Conservation (phyloP, 2,888 invertebrate genomes). For the Ophion costatus region DNA sequence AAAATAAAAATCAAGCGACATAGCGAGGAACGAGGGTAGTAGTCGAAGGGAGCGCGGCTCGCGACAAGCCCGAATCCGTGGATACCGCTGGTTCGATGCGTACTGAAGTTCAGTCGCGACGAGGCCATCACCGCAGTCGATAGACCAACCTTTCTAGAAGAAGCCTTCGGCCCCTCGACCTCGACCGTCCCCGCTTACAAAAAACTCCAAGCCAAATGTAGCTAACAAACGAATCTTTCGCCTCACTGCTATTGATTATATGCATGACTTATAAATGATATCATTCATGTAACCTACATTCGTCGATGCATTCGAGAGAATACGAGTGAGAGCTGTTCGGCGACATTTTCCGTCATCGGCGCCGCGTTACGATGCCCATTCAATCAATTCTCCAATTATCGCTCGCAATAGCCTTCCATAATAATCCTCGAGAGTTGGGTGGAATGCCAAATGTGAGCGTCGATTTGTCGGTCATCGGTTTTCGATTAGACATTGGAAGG, state of each 20-base stretch:
- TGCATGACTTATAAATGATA: neutral
- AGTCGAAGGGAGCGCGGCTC: neutral
- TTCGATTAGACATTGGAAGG: neutral
- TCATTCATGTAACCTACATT: neutral
- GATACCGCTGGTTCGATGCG: conserved; percentile 19
- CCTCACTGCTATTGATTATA: conserved; percentile 10
- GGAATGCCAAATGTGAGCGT: neutral
- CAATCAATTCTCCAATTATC: neutral
- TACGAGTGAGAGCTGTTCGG: neutral
- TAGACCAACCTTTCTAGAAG: neutral
- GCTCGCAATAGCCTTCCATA: neutral
- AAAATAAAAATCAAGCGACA: conserved; percentile 79
- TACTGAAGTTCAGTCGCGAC: conserved; percentile 29
- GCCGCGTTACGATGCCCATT: neutral
- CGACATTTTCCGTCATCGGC: neutral
- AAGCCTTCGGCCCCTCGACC: neutral
- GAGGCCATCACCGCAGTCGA: conserved; percentile 52
- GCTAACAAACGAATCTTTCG: neutral
- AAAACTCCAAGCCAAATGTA: neutral
- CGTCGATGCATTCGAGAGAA: neutral
- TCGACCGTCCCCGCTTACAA: neutral
- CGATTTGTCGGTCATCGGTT: neutral
- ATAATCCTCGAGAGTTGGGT: neutral
- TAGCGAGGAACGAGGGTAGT: conserved; percentile 41
- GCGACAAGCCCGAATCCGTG: conserved; percentile 12